Evolutionary conservation across 2,888 invertebrate species (phyloP).

Genomic region (Chydorus sphaericus): DNA sequence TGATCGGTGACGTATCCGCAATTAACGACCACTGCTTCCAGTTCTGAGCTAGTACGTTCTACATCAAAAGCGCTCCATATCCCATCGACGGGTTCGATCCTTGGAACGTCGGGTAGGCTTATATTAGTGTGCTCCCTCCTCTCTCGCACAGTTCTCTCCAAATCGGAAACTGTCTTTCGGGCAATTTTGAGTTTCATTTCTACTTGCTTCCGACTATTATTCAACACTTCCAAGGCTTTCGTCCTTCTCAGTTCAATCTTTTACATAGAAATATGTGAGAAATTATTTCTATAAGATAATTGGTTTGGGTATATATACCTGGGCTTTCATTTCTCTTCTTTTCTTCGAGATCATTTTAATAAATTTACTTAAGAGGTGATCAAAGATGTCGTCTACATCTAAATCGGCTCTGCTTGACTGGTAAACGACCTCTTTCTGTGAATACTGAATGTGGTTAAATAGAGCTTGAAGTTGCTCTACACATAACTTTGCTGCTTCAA

Average conservation of each 20-base stretch:
- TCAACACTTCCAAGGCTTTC: background rate
- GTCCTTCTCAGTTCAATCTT: background rate
- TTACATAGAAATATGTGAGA: too few species aligned
- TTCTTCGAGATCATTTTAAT: background rate
- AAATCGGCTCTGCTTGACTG: background rate
- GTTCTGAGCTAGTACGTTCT: background rate
- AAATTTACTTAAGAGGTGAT: background rate
- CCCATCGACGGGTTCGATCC: background rate
- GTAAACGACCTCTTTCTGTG: background rate
- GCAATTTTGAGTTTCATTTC: background rate
- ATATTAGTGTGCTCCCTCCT: background rate
- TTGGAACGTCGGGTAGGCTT: background rate
- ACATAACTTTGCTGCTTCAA: background rate
- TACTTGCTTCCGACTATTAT: background rate
- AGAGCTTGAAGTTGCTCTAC: background rate
- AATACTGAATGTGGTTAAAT: background rate
- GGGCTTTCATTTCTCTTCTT: background rate
- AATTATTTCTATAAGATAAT: too few species aligned
- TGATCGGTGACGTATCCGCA: background rate
- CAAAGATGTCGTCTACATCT: background rate
- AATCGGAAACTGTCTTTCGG: background rate
- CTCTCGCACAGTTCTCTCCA: background rate
- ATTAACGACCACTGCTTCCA: background rate
- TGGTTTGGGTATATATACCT: background rate
- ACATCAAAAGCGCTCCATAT: background rate